Evolutionary conservation across 1,140 invertebrate species (phyloP), one percentile per base, ranked within the genome.

Genomic region (Pissodes strobi): DNA sequence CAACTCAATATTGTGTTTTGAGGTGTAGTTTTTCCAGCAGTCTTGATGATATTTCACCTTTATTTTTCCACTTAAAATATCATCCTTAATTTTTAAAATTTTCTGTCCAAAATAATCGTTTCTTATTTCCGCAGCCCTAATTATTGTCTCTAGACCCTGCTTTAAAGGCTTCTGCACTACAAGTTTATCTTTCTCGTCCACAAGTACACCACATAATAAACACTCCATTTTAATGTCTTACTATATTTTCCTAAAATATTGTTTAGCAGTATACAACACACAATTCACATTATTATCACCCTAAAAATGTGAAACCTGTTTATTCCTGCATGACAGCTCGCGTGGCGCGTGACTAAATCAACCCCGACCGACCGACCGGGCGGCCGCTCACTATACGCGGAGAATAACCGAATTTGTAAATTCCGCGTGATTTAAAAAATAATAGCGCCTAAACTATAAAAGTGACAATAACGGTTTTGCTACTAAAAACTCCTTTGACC

Each of bases 11-110:
- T 43, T 43, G 13, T 43, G 39, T 43, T 12, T 12, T 5, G 5
- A 12, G 13, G 39, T 43, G 15, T 43, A 43, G 39, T 5, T 12
- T 43, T 43, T 43, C 15, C 39, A 6, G 13, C 39, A 43, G 13
- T 43, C 39, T 17, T 43, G 5, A 43, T 43, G 39, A 43, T 43
- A 43, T 43, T 9, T 43, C 9, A 43, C 39, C 15, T 12, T 9
- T 43, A 12, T 43, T 12, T 43, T 43, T 43, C 15, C 15, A 6
- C 5, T 43, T 43, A 43, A 43, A 12, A 43, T 43, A 43, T 43
- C 39, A 43, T 43, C 39, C 15, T 43, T 43, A 34, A 34, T 34
- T 34, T 34, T 34, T n/a, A 34, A 34, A 34, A 34, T 34, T 34
- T 34, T 34, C 30, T 34, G 6, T 34, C 30, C 30, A 34, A 34